A percentile compares a stretch with the other conserved stretches of the same genome.
Conservation (phyloP, 2,888 invertebrate species). For the Oxystoma pomonae region DNA sequence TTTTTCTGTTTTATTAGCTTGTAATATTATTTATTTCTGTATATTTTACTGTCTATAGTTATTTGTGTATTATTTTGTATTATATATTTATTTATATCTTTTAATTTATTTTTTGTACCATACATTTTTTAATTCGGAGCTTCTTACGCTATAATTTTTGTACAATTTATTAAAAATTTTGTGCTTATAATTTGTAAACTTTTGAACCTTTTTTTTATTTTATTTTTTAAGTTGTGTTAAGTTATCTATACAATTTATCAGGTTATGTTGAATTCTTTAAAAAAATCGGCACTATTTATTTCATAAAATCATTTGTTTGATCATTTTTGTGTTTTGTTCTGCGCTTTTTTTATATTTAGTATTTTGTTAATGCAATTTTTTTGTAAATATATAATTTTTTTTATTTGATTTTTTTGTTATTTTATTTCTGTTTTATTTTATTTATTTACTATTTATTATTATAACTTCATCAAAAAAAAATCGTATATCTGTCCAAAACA, state of each 20-base stretch:
- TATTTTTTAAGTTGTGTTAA: conserved; percentile 29
- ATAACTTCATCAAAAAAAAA: too few species aligned
- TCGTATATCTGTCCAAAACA: too few species aligned
- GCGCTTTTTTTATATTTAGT: too few species aligned
- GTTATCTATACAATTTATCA: neutral
- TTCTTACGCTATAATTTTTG: neutral
- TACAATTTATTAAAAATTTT: neutral
- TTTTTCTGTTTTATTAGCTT: conserved; percentile 28
- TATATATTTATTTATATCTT: conserved; percentile 28
- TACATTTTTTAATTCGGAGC: too few species aligned
- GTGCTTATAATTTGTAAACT: neutral
- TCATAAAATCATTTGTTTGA: too few species aligned
- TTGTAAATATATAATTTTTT: too few species aligned
- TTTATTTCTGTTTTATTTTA: too few species aligned
- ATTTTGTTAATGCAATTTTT: too few species aligned
- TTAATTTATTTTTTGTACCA: conserved; percentile 18
- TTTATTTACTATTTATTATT: too few species aligned
- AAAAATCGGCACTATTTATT: too few species aligned
- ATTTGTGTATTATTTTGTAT: conserved; percentile 30
- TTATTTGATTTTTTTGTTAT: too few species aligned
- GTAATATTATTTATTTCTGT: conserved; percentile 6
- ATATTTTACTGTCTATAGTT: conserved; percentile 11
- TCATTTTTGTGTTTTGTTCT: too few species aligned
- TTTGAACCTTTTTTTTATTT: conserved; percentile 23
- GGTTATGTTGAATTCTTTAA: neutral